A percentile compares a stretch with the other conserved stretches of the same genome.
Evolutionary conservation across 2,113 vertebrate genomes (phyloP).

Genomic region (Sinocyclocheilus anshuiensis): DNA sequence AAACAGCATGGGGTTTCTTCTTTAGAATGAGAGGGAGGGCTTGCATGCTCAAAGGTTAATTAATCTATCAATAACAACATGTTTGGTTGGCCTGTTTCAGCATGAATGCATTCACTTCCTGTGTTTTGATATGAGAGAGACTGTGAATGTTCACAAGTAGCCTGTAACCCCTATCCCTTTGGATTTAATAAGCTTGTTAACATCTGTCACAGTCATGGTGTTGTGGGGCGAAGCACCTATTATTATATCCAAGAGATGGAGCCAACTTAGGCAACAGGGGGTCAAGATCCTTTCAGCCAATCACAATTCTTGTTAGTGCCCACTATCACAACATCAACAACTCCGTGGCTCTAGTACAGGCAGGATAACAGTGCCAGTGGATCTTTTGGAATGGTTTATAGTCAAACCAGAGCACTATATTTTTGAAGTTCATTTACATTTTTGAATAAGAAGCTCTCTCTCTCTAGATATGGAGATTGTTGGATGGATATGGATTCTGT

Average conservation of each 20-base stretch:
- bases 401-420: background rate
- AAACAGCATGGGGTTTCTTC: background rate
- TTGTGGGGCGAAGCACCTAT: background rate
- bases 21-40: background rate
- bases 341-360: background rate
- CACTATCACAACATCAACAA: slow-evolving; percentile 24
- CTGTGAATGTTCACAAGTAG: slow-evolving; percentile 30
- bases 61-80: background rate
- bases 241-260: slow-evolving; percentile 27
- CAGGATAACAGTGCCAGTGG: background rate
- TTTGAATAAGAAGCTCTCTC: background rate
- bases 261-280: slow-evolving; percentile 32
- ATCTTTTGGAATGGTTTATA: background rate
- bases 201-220: slow-evolving; percentile 62
- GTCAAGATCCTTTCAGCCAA: slow-evolving; percentile 35
- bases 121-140: slow-evolving; percentile 29
- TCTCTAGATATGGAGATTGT: background rate
- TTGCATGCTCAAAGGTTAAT: background rate
- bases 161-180: slow-evolving; percentile 57
- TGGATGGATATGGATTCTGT: background rate
- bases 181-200: slow-evolving; percentile 71
- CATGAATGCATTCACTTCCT: background rate
- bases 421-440: background rate
- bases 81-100: background rate
- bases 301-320: background rate